Base-by-base conservation (phyloP, 2,888 invertebrate genomes). In the Dynastes grantii region DNA sequence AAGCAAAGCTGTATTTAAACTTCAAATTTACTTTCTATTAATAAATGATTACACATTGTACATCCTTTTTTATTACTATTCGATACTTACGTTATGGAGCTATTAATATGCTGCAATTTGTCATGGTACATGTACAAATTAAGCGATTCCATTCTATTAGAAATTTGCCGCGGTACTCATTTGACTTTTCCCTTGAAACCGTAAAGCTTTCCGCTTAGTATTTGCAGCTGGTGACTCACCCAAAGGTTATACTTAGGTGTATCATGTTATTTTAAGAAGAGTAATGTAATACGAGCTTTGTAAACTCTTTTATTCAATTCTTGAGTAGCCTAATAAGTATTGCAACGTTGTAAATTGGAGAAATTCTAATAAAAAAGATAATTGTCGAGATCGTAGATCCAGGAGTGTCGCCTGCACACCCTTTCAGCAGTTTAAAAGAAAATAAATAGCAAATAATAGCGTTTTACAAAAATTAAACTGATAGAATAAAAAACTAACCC, bases 61-160 rank as follows among this genome's bases (percentile, higher is more conserved):
- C 27, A 63, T 32, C 13, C 32, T 63, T 63, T 29, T 32, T 63
- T 55, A 22, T 4, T 16, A 55, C 55, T 16, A 45, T 45, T 55
- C 55, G 13, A n/a, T 55, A 55, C n/a, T 22, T 55, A 22, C 22
- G 45, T 55, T 55, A 63, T 13, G 63, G 32, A 5, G 13, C 63
- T 63, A 63, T 63, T 63, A 63, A 63, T n/a, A 13, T 29, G 63
- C 29, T n/a, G 5, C 3, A 27, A 27, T 32, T 32, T 63, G 63
- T 63, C 63, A 63, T 63, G 29, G 63, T 32, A 63, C 32, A 63
- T 63, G 32, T 63, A 32, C 11, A 63, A 63, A 63, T 63, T 32
- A 32, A 13, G 3, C 27, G 27, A 13, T 63, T 63, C 63, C 32
- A 63, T 63, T 63, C 27, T 32, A 63, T 29, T 27, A 22, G 2